Evolutionary conservation across 2,113 vertebrate species (phyloP).

Genomic region (Phyllostomus discolor): DNA sequence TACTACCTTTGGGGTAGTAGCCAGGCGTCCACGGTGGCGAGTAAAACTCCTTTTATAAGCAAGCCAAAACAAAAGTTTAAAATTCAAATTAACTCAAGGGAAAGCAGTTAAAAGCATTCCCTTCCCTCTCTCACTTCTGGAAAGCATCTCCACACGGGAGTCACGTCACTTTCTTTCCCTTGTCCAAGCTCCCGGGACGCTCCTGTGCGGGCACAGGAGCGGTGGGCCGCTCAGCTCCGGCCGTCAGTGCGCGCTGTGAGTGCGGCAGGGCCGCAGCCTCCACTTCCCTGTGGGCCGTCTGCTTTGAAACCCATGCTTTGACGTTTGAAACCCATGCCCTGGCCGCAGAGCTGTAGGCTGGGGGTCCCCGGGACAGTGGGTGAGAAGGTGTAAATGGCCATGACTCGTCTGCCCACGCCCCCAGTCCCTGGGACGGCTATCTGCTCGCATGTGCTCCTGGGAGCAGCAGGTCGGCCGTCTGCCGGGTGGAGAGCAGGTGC

Average conservation of each 20-base stretch:
- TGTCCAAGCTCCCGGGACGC: neutral
- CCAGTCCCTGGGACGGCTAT: neutral
- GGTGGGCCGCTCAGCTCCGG: fast-evolving
- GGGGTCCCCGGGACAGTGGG: neutral
- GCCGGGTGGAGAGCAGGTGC: neutral
- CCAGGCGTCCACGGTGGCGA: too few species aligned
- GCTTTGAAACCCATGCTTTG: too few species aligned
- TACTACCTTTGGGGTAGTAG: neutral
- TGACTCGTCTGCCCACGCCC: too few species aligned
- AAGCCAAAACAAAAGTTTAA: neutral
- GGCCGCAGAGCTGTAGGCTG: neutral
- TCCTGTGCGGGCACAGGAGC: neutral
- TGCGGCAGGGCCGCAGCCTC: neutral
- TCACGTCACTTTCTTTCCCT: neutral
- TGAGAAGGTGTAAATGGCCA: neutral
- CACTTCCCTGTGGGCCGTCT: neutral
- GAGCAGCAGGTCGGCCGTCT: neutral
- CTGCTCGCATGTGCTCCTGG: fast-evolving
- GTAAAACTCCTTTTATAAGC: neutral
- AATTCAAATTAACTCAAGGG: neutral
- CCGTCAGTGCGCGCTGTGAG: fast-evolving
- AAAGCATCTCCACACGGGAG: neutral
- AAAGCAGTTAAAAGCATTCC: neutral
- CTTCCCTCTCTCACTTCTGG: neutral
- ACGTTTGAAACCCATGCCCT: too few species aligned